Conservation (phyloP, 2,797 vertebrate genomes). For the Sibirionetta formosa region DNA sequence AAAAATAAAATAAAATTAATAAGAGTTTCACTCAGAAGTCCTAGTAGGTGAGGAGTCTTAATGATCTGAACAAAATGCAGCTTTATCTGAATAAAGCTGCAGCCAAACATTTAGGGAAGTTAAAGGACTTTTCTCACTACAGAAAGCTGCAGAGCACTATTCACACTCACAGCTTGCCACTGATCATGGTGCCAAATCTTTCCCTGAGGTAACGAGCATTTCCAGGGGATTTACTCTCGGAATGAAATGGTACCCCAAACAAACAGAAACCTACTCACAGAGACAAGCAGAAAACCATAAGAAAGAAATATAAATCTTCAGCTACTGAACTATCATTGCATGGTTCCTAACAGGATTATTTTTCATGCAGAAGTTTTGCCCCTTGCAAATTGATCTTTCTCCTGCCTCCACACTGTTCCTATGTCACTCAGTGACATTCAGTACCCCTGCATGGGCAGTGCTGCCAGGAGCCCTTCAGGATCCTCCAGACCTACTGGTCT, state of each 20-base stretch:
- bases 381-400: background rate
- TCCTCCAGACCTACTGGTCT: background rate
- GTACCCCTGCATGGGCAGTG: fast-evolving
- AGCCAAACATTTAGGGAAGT: background rate
- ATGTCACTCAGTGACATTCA: too few relatives aligned
- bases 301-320: background rate
- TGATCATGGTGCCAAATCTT: background rate
- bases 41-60: background rate
- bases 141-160: background rate
- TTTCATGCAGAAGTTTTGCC: background rate
- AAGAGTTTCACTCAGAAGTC: background rate
- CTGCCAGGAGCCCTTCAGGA: background rate
- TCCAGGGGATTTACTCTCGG: background rate
- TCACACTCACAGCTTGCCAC: background rate
- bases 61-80: background rate
- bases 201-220: background rate
- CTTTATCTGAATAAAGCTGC: background rate
- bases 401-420: background rate
- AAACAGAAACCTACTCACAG: background rate
- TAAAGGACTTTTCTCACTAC: background rate
- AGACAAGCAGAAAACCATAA: background rate
- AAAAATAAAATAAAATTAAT: background rate
- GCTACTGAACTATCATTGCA: background rate
- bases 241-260: background rate
- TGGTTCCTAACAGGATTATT: background rate